Evolutionary conservation across 1,140 invertebrate genomes (phyloP).

Genomic region (Drosophila lini): DNA sequence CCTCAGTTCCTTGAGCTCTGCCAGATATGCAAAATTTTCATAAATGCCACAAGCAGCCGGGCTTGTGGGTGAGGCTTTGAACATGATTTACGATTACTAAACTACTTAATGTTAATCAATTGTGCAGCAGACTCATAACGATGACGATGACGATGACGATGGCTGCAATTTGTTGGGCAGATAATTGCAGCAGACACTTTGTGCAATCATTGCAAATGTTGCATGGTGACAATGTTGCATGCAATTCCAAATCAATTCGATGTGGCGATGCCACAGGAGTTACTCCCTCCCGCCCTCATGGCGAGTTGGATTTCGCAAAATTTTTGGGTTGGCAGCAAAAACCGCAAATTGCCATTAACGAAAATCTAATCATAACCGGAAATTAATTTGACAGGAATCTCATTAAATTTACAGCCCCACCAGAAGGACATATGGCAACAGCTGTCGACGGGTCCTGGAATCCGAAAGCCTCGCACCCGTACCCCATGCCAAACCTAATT

Average conservation of each 20-base stretch:
- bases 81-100: slow-evolving; percentile 71
- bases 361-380: slow-evolving; percentile 85
- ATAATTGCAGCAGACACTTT: slow-evolving; percentile 59
- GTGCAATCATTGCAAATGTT: slow-evolving; percentile 54
- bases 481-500: slow-evolving; percentile 9
- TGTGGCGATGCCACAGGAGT: not conserved
- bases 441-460: slow-evolving; percentile 23
- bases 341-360: slow-evolving; percentile 84
- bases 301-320: slow-evolving; percentile 18
- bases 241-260: slow-evolving; percentile 43
- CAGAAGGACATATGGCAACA: slow-evolving; percentile 48
- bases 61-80: slow-evolving; percentile 16
- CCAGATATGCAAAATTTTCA: slow-evolving; percentile 53
- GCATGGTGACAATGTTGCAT: slow-evolving; percentile 48
- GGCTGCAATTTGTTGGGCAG: slow-evolving; percentile 42
- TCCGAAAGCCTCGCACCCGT: not conserved
- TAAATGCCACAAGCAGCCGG: slow-evolving; percentile 35
- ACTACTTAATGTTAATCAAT: slow-evolving; percentile 76
- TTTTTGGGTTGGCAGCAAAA: slow-evolving; percentile 71
- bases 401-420: slow-evolving; percentile 82
- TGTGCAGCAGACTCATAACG: slow-evolving; percentile 43
- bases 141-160: slow-evolving; percentile 4
- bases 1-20: slow-evolving; percentile 28
- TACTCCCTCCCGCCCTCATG: not conserved
- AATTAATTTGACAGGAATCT: slow-evolving; percentile 85